phyloP scores from a whole-genome alignment of 2,113 vertebrate genomes.

The Pontoporia blainvillei region DNA sequence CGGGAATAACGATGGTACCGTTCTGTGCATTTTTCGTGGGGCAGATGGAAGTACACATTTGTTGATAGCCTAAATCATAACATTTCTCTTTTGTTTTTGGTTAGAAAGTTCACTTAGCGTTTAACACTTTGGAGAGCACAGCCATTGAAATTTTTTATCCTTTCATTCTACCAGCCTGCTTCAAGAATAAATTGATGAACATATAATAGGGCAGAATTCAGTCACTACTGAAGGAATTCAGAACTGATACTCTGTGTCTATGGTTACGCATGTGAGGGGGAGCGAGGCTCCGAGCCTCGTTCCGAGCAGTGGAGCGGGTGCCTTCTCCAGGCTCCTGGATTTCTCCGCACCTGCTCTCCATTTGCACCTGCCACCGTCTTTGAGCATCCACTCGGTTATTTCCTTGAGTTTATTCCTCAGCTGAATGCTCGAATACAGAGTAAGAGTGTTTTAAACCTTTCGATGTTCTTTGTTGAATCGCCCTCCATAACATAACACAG shows the following conservation, averaged over 20 bases:
- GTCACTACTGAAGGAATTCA: not conserved
- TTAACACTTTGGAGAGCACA: not conserved
- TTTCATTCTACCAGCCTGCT: not conserved
- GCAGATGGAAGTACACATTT: not conserved
- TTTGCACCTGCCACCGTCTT: rapidly evolving
- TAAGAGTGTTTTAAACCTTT: not conserved
- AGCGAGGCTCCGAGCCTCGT: not conserved
- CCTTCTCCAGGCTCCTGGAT: not conserved
- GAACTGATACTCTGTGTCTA: rapidly evolving
- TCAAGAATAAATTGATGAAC: not conserved
- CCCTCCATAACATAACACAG: not conserved
- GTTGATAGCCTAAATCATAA: not conserved
- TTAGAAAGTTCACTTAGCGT: not conserved
- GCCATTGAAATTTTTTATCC: not conserved
- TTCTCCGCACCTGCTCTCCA: not conserved
- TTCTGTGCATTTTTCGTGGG: not conserved
- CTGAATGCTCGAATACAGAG: not conserved
- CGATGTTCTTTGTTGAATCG: not conserved
- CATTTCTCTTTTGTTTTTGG: not conserved
- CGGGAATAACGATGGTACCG: not conserved
- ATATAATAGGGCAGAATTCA: not conserved
- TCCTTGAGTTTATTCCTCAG: not conserved
- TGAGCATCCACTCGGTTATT: not conserved
- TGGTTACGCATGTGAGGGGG: rapidly evolving
- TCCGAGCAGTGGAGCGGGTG: rapidly evolving